These are phyloP conservation scores for Poecilia wingei DNA, from an alignment of 2,797 vertebrate genomes.

Conservation along the genomic window DNA sequence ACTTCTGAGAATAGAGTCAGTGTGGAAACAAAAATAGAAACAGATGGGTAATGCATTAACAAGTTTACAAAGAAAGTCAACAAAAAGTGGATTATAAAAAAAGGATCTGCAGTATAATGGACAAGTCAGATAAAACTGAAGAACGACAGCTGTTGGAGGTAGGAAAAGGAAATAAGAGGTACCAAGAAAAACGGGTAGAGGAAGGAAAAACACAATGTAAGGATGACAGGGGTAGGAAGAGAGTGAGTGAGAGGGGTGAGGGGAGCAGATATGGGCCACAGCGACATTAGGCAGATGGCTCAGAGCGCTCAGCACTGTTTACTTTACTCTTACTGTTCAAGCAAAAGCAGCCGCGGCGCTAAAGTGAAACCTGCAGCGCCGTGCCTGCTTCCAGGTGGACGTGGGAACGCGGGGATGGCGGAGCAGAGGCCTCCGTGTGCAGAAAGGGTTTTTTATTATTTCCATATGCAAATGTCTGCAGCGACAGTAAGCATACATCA, in stretches of 20 bases:
- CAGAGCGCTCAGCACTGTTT: constrained; percentile 78
- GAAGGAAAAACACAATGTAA: constrained; percentile 46
- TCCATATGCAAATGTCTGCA: constrained; percentile 11
- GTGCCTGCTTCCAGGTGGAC: constrained; percentile 46
- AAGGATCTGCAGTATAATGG: constrained; percentile 42
- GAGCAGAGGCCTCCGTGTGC: neutral
- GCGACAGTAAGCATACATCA: constrained; percentile 19
- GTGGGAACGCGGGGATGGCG: neutral
- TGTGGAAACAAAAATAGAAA: constrained; percentile 42
- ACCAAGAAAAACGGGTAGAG: constrained; percentile 40
- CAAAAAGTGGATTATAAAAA: constrained; percentile 39
- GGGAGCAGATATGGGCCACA: constrained; percentile 68
- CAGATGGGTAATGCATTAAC: constrained; percentile 42
- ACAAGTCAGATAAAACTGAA: constrained; percentile 51
- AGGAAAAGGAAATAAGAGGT: constrained; percentile 59
- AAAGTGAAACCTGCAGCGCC: constrained; percentile 59
- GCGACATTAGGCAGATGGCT: constrained; percentile 85
- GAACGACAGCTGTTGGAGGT: constrained; percentile 57
- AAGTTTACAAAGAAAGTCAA: constrained; percentile 50
- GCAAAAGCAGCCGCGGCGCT: constrained; percentile 74
- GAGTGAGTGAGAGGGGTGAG: constrained; percentile 28
- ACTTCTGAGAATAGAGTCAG: constrained; percentile 4
- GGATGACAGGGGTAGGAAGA: constrained; percentile 31
- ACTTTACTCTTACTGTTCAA: constrained; percentile 82
- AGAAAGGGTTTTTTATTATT: neutral